Conservation (phyloP, 2,888 invertebrate genomes). For the Apodemia mormo region DNA sequence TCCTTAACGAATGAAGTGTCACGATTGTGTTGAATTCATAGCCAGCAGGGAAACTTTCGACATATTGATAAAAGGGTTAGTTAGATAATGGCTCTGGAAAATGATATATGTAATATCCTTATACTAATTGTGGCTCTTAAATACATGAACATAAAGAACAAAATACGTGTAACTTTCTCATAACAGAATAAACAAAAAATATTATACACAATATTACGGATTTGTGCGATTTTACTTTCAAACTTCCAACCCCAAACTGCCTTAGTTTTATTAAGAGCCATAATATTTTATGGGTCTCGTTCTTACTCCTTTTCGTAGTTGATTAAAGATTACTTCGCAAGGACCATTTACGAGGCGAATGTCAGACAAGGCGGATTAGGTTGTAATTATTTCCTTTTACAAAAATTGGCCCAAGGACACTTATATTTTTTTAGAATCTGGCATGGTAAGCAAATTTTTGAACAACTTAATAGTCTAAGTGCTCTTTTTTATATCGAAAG, state of each 20-base stretch:
- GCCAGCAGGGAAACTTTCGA: not conserved
- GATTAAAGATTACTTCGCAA: constrained; percentile 9
- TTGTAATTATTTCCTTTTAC: not conserved
- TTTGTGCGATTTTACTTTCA: constrained; percentile 6
- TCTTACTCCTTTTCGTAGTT: constrained; percentile 10
- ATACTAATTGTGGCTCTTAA: not conserved
- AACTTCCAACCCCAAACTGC: constrained; percentile 11
- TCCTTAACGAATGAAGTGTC: too few species aligned
- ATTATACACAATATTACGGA: not conserved
- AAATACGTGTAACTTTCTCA: not conserved
- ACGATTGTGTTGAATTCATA: too few species aligned
- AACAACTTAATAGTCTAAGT: too few species aligned
- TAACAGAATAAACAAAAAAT: constrained; percentile 8
- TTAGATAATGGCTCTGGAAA: not conserved
- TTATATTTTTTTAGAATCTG: too few species aligned
- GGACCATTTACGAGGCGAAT: not conserved
- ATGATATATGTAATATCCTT: not conserved
- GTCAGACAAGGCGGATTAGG: not conserved
- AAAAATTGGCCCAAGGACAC: not conserved
- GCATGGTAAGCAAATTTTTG: too few species aligned
- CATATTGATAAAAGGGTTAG: not conserved
- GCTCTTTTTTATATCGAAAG: too few species aligned
- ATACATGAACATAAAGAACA: not conserved
- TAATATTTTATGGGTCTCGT: constrained; percentile 1
- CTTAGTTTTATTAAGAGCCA: constrained; percentile 15